These are phyloP conservation scores for Syrista parreyssii DNA, from an alignment of 2,888 invertebrate genomes.

Conservation along the genomic window DNA sequence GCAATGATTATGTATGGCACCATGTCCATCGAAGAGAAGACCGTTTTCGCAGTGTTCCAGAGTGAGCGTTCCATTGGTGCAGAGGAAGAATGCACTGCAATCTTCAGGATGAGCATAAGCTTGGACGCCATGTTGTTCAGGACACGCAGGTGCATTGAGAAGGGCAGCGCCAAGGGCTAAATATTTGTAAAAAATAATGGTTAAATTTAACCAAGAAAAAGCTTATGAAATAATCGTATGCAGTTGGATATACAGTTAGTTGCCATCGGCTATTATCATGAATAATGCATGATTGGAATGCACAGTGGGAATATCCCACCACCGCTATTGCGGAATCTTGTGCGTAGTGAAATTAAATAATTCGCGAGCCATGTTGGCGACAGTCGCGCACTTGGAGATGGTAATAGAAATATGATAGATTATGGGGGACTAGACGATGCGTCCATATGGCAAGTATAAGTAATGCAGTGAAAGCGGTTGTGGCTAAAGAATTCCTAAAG, in stretches of 20 bases:
- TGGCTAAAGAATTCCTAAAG: constrained; percentile 38
- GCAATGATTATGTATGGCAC: constrained; percentile 90
- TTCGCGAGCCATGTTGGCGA: not conserved
- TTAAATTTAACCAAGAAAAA: not conserved
- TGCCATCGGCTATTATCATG: not conserved
- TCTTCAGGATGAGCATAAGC: constrained; percentile 89
- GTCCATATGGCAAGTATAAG: constrained; percentile 28
- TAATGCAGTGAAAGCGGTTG: constrained; percentile 52
- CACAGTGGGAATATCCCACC: not conserved
- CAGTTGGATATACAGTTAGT: not conserved
- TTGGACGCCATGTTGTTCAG: constrained; percentile 82
- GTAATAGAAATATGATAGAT: not conserved
- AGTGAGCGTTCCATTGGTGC: constrained; percentile 90
- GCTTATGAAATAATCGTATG: not conserved
- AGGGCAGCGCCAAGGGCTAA: constrained; percentile 74
- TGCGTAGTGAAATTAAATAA: not conserved
- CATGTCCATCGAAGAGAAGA: constrained; percentile 89
- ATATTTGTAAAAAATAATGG: constrained; percentile 41
- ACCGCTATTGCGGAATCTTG: not conserved
- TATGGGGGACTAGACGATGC: not conserved
- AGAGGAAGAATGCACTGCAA: constrained; percentile 91
- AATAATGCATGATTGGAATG: not conserved
- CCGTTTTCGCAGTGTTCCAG: constrained; percentile 94
- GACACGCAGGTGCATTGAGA: constrained; percentile 79
- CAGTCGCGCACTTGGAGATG: not conserved